Evolutionary conservation across 30 jellyfish, hydroid and myxozoan genomes (phyloP), one percentile per base, ranked within the genome.

Genomic region (Pseudorhiza aurosa): DNA sequence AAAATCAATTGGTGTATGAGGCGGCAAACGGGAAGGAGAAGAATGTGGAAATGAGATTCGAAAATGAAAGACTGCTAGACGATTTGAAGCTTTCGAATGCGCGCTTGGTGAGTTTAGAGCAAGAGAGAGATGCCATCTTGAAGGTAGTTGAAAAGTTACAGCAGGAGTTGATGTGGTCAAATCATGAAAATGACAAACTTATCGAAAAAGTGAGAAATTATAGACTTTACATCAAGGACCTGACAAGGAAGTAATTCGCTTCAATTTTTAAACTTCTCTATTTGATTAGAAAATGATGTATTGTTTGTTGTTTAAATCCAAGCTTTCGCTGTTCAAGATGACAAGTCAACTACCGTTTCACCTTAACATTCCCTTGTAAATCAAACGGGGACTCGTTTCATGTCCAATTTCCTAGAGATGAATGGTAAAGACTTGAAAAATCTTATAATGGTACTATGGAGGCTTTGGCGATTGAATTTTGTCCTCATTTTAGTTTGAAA

Each of bases 161-260:
- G 50, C 99, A 79, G 62, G 99, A 93, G 43, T 44, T 93, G 77
- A 93, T 93, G 96, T 86, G 87, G 90, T 93, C 99, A 15, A 93
- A 93, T 75, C 79, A 85, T 26, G 97, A 93, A 43, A 93, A 93
- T 46, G 99, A 93, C 11, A 59, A 70, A 69, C 67, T 93, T 4
- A 80, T 75, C 55, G 78, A 71, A 12, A 64, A 88, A 46, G 75
- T 91, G 9, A 58, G 85, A 12, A 28, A 43, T 19, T 82, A 82
- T 46, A 70, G 50, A 49, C 37, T 27, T 36, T 80, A 64, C 19
- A 11, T 80, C 2, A 64, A 37, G 58, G 69, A 49, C 32, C 68
- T 80, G 28, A 49, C 35, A 8, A 73, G 62, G 35, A 57, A 53
- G 29, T 73, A 37, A 32, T 51, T n/a, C 50, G 7, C 12, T 7